Evolutionary conservation across 2,797 vertebrate genomes (phyloP).

Genomic region (Clarias fuscus): DNA sequence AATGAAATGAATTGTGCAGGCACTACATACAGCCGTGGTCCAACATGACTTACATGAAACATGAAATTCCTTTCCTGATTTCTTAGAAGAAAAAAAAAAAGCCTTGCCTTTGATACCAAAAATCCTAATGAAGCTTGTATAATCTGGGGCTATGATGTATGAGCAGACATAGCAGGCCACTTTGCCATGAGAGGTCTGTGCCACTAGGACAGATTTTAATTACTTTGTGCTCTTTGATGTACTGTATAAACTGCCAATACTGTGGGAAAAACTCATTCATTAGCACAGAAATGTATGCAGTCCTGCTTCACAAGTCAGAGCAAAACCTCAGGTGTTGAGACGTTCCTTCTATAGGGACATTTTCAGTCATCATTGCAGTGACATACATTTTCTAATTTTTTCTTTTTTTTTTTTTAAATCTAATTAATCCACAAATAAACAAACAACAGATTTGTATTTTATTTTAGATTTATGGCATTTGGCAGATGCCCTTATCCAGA

Average conservation of each 20-base stretch:
- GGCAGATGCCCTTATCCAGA: no score
- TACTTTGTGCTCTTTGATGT: conserved; percentile 41
- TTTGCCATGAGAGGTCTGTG: conserved; percentile 25
- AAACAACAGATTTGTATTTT: not conserved
- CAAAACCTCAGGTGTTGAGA: conserved; percentile 2
- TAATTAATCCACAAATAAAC: not conserved
- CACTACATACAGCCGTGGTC: not conserved
- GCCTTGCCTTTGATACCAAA: not conserved
- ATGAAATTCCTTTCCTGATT: not conserved
- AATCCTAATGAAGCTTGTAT: conserved; percentile 29
- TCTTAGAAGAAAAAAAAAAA: not conserved
- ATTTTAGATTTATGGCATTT: no score
- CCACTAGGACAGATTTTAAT: conserved; percentile 37
- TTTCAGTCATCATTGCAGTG: not conserved
- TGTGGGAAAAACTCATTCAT: conserved; percentile 23
- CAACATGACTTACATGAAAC: not conserved
- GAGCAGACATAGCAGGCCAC: conserved; percentile 28
- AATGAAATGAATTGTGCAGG: no score
- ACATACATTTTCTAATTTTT: conserved; percentile 3
- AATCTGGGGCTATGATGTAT: conserved; percentile 44
- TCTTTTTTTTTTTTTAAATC: not conserved
- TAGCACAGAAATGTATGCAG: not conserved
- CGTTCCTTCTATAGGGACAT: not conserved
- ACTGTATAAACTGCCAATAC: conserved; percentile 29
- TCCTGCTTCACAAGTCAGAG: not conserved